These are phyloP conservation scores for Trichacis sp. DNA, from an alignment of 2,888 invertebrate genomes.

Conservation along the genomic window DNA sequence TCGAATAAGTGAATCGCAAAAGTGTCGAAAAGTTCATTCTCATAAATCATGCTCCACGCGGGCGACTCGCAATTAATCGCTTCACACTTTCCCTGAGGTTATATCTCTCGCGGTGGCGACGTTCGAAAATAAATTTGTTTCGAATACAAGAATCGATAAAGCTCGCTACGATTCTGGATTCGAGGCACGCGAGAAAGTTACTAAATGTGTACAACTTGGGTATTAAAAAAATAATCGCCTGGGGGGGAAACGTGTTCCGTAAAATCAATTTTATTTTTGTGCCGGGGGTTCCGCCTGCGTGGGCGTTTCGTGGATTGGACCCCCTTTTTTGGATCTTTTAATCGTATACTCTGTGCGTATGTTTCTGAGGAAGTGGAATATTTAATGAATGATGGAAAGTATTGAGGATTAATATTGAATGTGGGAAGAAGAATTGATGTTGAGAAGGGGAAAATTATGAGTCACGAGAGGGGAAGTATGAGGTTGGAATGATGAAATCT, in stretches of 20 bases:
- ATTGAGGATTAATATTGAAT: no score
- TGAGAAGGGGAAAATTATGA: no score
- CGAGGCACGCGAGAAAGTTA: constrained; percentile 1
- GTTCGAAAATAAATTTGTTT: not conserved
- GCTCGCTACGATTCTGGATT: not conserved
- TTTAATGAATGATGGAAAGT: no score
- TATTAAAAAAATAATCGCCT: not conserved
- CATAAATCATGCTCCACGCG: not conserved
- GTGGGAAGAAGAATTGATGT: no score
- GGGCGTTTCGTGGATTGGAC: no score
- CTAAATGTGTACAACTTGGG: not conserved
- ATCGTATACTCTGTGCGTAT: no score
- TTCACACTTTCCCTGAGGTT: not conserved
- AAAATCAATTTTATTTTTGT: no score
- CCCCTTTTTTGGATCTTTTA: no score
- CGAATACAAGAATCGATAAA: not conserved
- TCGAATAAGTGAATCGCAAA: not conserved
- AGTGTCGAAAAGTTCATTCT: not conserved
- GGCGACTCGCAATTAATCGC: not conserved
- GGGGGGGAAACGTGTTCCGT: not conserved
- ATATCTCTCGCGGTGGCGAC: not conserved
- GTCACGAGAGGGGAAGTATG: no score
- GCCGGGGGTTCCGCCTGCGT: no score
- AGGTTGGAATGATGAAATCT: no score
- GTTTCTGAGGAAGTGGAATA: no score